Base-by-base conservation (phyloP, 2,113 vertebrate species). In the Rhea americana region DNA sequence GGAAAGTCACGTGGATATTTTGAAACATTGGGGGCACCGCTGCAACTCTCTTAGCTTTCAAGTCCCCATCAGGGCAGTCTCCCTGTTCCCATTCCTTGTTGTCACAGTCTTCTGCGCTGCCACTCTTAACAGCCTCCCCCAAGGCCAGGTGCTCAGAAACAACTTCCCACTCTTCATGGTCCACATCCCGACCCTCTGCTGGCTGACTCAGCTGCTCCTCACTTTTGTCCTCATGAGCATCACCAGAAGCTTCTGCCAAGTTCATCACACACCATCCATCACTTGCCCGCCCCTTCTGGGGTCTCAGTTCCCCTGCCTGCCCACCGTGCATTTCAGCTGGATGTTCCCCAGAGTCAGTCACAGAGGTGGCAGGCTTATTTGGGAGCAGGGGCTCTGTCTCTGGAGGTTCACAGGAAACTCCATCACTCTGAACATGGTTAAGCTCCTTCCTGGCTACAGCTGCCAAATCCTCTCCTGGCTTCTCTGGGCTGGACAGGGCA, bases 1-100 rank as follows among this genome's bases (percentile, higher is more conserved):
- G 96, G 96, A 99, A 99, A 76, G 91, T 97, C 92, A 99, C 96
- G 0, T 91, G 96, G 47, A 99, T 97, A 7, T 94, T 98, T 89
- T 98, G 98, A n/a, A 97, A 87, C 97, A 98, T 97, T 21, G 98
- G 98, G 59, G 97, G 97, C 77, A 98, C 96, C 0, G 96, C 94
- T 2, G 96, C 97, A 12, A 97, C 94, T 61, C 97, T 97, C 96
- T 96, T 97, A 1, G 80, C 89, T 82, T 94, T 97, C 10, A 6
- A 14, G 53, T 97, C 97, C 48, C 86, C 94, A 1, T 98, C 92
- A 0, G 80, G 65, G 84, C 84, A 76, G 50, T 89, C 91, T 82
- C 91, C 90, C 59, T 91, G 91, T 53, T 96, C 95, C 89, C 90
- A 80, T 50, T 94, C 96, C 76, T 80, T 96, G 96, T 90, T 28